Conservation (phyloP, 2,113 vertebrate species). For the Lampris incognitus region DNA sequence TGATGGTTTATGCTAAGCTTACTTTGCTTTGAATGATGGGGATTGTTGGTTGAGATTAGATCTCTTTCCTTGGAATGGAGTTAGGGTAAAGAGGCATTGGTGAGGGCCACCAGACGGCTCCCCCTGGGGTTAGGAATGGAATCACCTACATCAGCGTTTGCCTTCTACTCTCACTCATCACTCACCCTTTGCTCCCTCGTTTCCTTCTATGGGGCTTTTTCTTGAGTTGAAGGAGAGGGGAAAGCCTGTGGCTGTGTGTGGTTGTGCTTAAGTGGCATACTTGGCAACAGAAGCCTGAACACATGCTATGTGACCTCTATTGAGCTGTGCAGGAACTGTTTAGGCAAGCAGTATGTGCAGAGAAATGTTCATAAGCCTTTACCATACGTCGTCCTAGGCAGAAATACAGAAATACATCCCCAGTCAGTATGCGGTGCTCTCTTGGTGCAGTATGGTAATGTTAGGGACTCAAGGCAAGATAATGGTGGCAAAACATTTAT, state of each 20-base stretch:
- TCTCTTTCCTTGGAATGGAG: conserved; percentile 10
- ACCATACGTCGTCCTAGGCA: neutral
- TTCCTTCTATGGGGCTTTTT: neutral
- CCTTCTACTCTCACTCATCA: neutral
- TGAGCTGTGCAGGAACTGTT: conserved; percentile 8
- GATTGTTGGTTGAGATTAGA: too few relatives aligned
- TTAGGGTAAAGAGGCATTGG: neutral
- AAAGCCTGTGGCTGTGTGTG: conserved; percentile 18
- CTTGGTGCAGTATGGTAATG: neutral
- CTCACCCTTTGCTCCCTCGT: neutral
- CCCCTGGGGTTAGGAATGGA: too few relatives aligned
- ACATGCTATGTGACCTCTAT: conserved; percentile 36
- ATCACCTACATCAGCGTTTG: too few relatives aligned
- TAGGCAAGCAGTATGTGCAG: conserved; percentile 2
- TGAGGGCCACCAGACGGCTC: too few relatives aligned
- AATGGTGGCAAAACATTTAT: too few relatives aligned
- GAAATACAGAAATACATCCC: neutral
- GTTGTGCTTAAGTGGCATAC: conserved; percentile 16
- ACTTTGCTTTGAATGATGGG: neutral
- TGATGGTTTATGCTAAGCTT: too few relatives aligned
- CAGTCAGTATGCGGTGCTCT: neutral
- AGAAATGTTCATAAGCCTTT: conserved; percentile 2
- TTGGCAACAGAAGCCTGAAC: conserved; percentile 46
- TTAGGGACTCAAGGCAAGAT: too few relatives aligned
- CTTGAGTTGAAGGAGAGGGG: conserved; percentile 2